Percentiles rank a stretch among this genome's conserved stretches.
Conservation (phyloP, 2,113 vertebrate species). For the Platichthys flesus region DNA sequence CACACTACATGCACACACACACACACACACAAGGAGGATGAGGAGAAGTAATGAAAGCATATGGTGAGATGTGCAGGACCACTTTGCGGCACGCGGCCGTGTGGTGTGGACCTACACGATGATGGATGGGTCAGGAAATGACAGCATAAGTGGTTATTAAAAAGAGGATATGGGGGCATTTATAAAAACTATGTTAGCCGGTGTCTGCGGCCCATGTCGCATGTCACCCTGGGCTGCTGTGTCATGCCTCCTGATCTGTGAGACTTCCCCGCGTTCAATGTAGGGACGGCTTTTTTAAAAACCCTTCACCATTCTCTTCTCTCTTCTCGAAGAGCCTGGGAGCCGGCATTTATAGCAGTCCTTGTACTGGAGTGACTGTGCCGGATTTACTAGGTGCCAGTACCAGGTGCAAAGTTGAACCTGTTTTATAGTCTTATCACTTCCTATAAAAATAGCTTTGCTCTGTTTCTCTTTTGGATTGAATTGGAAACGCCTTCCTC, state of each 20-base stretch:
- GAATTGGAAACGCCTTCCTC: conserved; percentile 53
- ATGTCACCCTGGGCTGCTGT: conserved; percentile 57
- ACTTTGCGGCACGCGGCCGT: conserved; percentile 47
- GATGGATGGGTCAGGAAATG: conserved; percentile 78
- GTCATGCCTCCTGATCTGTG: conserved; percentile 61
- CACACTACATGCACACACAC: conserved; percentile 16
- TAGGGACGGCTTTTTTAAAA: conserved; percentile 52
- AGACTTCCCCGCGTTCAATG: conserved; percentile 30
- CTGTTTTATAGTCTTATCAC: conserved; percentile 49
- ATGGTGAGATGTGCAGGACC: conserved; percentile 45
- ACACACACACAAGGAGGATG: conserved; percentile 3
- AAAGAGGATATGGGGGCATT: conserved; percentile 77
- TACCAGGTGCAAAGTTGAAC: conserved; percentile 58
- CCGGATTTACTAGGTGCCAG: conserved; percentile 45
- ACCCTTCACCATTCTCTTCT: conserved; percentile 47
- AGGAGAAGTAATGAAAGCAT: conserved; percentile 22
- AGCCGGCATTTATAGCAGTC: conserved; percentile 44
- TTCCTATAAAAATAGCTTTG: conserved; percentile 55
- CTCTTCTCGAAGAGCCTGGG: conserved; percentile 36
- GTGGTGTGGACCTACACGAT: conserved; percentile 59
- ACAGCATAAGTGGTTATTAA: conserved; percentile 81
- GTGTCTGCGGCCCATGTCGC: conserved; percentile 45
- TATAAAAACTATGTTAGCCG: conserved; percentile 60
- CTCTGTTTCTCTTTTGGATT: conserved; percentile 48
- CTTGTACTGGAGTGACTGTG: conserved; percentile 48